Percentiles rank a stretch among this genome's conserved stretches.
Evolutionary conservation across 1,140 invertebrate species (phyloP).

Genomic region (Drosophila tropicalis): DNA sequence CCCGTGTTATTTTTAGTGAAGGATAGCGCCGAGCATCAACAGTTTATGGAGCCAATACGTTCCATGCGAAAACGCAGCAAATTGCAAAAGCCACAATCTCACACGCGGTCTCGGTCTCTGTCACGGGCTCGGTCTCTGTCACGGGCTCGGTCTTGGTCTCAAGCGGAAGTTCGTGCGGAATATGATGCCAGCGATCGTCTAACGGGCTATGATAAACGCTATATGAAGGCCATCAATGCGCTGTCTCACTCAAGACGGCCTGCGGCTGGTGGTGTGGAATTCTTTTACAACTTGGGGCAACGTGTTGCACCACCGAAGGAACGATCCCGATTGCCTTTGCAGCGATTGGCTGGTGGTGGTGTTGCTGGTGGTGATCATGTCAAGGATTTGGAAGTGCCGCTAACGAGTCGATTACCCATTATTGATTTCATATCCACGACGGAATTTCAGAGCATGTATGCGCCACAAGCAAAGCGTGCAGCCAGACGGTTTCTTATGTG

Average conservation of each 20-base stretch:
- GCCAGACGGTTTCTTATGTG: not conserved
- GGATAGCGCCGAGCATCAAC: not conserved
- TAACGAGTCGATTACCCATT: constrained; percentile 57
- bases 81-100: not conserved
- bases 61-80: not conserved
- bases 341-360: not conserved
- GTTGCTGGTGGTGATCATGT: not conserved
- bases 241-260: not conserved
- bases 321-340: too few species aligned
- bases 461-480: not conserved
- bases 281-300: constrained; percentile 37
- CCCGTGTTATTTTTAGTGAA: constrained; percentile 34
- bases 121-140: not conserved
- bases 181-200: not conserved
- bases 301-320: not conserved
- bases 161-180: not conserved
- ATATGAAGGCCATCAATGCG: not conserved
- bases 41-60: not conserved
- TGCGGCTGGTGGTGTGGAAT: constrained; percentile 31
- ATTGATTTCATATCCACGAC: constrained; percentile 66
- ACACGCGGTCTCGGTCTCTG: not conserved
- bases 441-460: constrained; percentile 53
- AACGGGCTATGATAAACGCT: not conserved
- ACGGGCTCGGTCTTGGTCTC: not conserved
- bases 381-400: constrained; percentile 41